phyloP scores from a whole-genome alignment of 2,113 vertebrate genomes.

The Holacanthus passer region DNA sequence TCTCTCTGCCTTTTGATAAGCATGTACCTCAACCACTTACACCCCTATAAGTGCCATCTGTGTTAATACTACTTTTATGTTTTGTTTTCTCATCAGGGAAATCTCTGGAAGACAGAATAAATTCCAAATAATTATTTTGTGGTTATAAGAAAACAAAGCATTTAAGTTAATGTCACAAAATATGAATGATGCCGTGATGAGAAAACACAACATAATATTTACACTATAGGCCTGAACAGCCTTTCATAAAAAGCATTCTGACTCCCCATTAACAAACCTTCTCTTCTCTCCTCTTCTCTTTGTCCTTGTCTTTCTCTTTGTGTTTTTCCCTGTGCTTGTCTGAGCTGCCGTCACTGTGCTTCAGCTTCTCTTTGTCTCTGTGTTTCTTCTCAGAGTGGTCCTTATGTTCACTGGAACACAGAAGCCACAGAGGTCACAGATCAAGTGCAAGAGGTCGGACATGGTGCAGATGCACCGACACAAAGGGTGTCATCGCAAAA shows the following conservation, averaged over 20 bases:
- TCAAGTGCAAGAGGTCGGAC: constrained; percentile 52
- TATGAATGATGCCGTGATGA: not conserved
- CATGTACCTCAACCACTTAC: not conserved
- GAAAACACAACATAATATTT: not conserved
- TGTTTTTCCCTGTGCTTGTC: constrained; percentile 89
- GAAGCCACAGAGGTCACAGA: constrained; percentile 48
- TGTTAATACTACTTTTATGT: not conserved
- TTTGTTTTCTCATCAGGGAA: no score
- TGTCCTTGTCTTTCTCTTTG: constrained; percentile 89
- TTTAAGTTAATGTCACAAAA: not conserved
- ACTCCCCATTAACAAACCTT: constrained; percentile 83
- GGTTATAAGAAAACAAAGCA: not conserved
- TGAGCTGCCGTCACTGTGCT: constrained; percentile 91
- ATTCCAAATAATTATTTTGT: no score
- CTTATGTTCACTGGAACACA: constrained; percentile 90
- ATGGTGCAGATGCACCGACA: constrained; percentile 6
- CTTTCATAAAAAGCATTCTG: not conserved
- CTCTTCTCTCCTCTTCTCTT: constrained; percentile 94
- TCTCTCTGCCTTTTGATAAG: not conserved
- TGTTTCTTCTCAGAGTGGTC: constrained; percentile 96
- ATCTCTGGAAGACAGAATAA: no score
- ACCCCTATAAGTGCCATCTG: not conserved
- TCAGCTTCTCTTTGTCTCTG: constrained; percentile 87
- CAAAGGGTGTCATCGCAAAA: constrained; percentile 14
- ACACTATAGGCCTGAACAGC: not conserved